Evolutionary conservation across 2,113 vertebrate genomes (phyloP), one percentile per base, ranked within the genome.

Genomic region (Rhabdomys dilectus): DNA sequence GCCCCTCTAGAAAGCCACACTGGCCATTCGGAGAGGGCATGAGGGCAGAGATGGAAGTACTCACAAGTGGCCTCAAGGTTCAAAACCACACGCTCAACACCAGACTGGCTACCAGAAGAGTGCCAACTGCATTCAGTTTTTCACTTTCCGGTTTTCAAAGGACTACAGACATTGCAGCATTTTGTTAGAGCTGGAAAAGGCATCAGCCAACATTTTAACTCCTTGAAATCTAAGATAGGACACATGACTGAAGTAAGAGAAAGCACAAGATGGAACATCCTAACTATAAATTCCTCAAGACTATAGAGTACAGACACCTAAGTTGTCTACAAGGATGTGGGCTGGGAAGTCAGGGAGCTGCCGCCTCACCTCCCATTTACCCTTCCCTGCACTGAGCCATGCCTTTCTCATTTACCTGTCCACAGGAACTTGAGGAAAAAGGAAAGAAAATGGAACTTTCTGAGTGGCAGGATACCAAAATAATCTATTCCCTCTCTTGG

Each of bases 171-270:
- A 66, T 36, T 62, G 66, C 68, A 60, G 94, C 48, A 80, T 78
- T 87, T 75, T 87, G 48, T 87, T 93, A 87, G 73, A 48, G 81
- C 6, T 75, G 24, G 86, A 91, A 97, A 62, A 9, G 34, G 2
- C 48, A 89, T 26, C 13, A 4, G 85, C 42, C 81, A 93, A 81
- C 29, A 70, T 96, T 96, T 89, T 92, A 97, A 97, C 72, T 82
- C 53, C 78, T 85, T 29, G 87, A 96, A 91, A 89, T 89, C 56
- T 94, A 58, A 19, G 92, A 60, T 16, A 42, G 58, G 58, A 76
- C 31, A 51, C 17, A 8, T 76, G 19, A 48, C 16, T 51, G 34
- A 66, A 45, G 34, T 36, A 53, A 86, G 19, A 81, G 91, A 95
- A 78, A 26, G 22, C 81, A 77, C 10, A 45, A 15, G 60, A 72